These are phyloP conservation scores for Hydropotes inermis DNA, from an alignment of 2,113 vertebrate species.

Conservation along the genomic window DNA sequence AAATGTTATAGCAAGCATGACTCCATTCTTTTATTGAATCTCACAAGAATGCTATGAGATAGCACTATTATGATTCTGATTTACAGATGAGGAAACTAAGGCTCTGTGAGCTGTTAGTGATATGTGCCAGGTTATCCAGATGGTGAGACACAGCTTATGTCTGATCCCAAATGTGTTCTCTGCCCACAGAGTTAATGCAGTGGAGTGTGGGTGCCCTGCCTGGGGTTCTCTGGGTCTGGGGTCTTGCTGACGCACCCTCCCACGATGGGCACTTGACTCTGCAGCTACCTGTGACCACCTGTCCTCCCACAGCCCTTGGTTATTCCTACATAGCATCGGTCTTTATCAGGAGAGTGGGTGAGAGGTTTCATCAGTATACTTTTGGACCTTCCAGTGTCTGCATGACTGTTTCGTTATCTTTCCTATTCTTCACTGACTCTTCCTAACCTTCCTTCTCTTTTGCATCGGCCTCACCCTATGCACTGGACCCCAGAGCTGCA, in stretches of 20 bases:
- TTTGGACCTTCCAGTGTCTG: not conserved
- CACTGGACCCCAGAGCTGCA: not conserved
- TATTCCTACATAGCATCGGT: not conserved
- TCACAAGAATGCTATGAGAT: not conserved
- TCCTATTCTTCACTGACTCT: not conserved
- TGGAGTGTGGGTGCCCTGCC: not conserved
- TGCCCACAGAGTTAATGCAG: too few species aligned
- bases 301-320: accelerated
- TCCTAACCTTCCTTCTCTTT: accelerated
- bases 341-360: not conserved
- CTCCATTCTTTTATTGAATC: not conserved
- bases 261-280: accelerated
- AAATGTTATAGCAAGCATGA: not conserved
- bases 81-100: not conserved
- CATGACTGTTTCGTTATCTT: not conserved
- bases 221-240: not conserved
- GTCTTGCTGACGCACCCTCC: not conserved
- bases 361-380: accelerated
- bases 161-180: not conserved
- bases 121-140: not conserved
- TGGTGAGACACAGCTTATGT: too few species aligned
- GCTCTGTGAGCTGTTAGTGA: not conserved
- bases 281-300: not conserved
- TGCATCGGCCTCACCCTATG: not conserved
- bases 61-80: not conserved